These are phyloP conservation scores for Pyrocephalus nanus DNA, from an alignment of 2,797 vertebrate genomes.

Conservation along the genomic window DNA sequence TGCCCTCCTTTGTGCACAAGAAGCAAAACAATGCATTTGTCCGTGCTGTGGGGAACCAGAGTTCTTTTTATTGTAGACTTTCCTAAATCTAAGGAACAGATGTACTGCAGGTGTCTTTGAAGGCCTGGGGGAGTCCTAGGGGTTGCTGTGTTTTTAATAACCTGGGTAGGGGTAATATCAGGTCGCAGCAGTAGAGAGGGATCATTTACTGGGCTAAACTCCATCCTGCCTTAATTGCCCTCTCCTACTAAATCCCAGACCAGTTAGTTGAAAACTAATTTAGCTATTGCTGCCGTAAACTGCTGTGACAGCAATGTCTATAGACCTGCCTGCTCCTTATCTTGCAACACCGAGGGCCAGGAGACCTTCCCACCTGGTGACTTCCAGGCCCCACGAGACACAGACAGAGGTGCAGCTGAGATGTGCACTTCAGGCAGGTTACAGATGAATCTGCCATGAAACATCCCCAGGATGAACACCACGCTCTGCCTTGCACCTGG, in stretches of 20 bases:
- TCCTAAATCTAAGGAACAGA: background rate
- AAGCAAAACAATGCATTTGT: background rate
- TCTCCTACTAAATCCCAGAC: conserved; percentile 33
- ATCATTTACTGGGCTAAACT: conserved; percentile 20
- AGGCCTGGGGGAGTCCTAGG: background rate
- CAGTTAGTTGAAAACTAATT: conserved; percentile 31
- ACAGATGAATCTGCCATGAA: background rate
- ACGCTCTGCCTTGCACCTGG: background rate
- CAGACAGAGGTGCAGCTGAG: background rate
- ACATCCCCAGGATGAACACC: background rate
- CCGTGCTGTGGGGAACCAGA: background rate
- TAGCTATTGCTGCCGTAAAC: background rate
- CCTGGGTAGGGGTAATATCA: background rate
- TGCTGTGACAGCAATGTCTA: background rate
- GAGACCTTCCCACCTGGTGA: background rate
- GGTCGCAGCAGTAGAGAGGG: background rate
- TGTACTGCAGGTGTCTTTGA: conserved; percentile 18
- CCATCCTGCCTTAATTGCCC: conserved; percentile 32
- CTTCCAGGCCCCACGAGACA: background rate
- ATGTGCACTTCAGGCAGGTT: background rate
- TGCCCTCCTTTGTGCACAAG: background rate
- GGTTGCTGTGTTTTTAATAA: background rate
- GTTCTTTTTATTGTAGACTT: background rate
- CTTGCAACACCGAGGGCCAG: background rate
- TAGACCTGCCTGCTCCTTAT: background rate